A percentile compares a stretch with the other conserved stretches of the same genome.
phyloP scores from a whole-genome alignment of 2,797 vertebrate species.

The Galago senegalensis region DNA sequence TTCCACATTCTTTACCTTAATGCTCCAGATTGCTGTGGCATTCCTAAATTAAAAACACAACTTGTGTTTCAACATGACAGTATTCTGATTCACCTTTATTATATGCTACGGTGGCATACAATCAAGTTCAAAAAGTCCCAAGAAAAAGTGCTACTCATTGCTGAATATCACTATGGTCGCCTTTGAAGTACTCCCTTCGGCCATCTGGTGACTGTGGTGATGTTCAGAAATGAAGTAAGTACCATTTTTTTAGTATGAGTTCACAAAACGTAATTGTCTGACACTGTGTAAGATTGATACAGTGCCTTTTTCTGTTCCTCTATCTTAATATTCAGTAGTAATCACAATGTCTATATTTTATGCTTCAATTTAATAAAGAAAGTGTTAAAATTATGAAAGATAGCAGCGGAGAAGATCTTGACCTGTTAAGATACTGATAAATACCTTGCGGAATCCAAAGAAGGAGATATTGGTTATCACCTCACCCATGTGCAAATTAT shows the following conservation, averaged over 20 bases:
- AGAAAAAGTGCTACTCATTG: no score
- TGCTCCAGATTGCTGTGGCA: neutral
- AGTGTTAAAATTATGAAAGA: neutral
- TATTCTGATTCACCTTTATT: neutral
- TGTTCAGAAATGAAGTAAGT: no score
- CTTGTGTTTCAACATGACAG: neutral
- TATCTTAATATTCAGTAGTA: slow-evolving; percentile 37
- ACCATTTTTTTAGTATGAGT: no score
- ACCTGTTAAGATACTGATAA: neutral
- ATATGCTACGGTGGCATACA: neutral
- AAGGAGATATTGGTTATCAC: neutral
- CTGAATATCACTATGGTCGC: no score
- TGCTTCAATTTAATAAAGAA: neutral
- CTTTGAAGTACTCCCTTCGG: no score
- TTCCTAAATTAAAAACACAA: neutral
- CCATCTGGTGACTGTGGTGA: no score
- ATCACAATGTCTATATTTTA: neutral
- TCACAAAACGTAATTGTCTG: no score
- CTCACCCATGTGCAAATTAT: neutral
- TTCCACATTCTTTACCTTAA: neutral
- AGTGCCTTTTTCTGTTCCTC: neutral
- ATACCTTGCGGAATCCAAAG: neutral
- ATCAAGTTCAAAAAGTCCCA: no score
- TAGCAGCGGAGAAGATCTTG: neutral
- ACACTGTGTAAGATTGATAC: neutral